Evolutionary conservation across 2,113 vertebrate species (phyloP), one percentile per base, ranked within the genome.

Genomic region (Ancistrus triradiatus): DNA sequence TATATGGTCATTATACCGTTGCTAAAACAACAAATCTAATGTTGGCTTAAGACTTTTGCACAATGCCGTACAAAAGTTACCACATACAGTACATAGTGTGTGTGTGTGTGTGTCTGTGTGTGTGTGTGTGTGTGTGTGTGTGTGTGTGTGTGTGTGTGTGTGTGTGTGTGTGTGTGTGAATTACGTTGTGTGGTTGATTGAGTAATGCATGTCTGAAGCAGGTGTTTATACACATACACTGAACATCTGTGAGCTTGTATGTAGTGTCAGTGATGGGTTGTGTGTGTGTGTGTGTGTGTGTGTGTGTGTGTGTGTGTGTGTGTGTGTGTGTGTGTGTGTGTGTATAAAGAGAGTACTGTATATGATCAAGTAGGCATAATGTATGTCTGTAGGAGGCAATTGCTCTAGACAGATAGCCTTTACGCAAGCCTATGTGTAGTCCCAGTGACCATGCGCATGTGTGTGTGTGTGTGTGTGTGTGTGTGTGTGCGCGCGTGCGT

Each of bases 401-500:
- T 21, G 37, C 22, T 52, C 17, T 7, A 43, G 37, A 49, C 48
- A 13, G 35, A 22, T 25, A n/a, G n/a, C n/a, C n/a, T n/a, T 28
- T 56, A 18, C 37, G 50, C 37, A 38, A 44, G 31, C 6, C 13
- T 64, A 50, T 40, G 19, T 59, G 25, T 57, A 44, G 47, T 65
- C 38, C 62, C 52, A 52, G 27, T 40, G 37, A 70, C 60, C 60
- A 37, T 35, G 38, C 31, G 21, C 44, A 46, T 33, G 22, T 22
- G 44, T 50, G 58, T 55, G 43, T 38, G 31, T 49, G 58, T 46
- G 61, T 66, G 66, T 51, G 37, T 73, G 64, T 64, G 43, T 35
- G 38, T 40, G 21, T 50, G 52, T 33, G 22, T 22, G 44, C 44
- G 58, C 48, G 43, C 28, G 31, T 49, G 58, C 38, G 61, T 66